phyloP scores from a whole-genome alignment of 1,140 invertebrate genomes.

The Orussus abietinus region DNA sequence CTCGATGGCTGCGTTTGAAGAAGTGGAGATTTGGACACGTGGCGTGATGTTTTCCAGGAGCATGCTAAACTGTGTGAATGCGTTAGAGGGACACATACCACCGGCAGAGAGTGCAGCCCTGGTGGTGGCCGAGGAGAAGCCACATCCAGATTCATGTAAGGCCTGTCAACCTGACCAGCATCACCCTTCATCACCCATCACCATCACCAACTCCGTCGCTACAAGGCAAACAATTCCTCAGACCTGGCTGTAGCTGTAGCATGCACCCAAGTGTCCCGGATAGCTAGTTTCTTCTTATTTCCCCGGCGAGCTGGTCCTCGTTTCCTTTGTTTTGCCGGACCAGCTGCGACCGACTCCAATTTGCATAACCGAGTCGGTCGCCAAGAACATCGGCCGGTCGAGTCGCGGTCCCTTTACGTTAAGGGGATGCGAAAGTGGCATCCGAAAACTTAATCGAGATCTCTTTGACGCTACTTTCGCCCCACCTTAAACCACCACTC shows the following conservation, averaged over 20 bases:
- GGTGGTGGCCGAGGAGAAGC: constrained; percentile 74
- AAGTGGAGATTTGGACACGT: constrained; percentile 53
- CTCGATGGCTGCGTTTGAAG: constrained; percentile 17
- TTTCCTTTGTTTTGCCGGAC: too few species aligned
- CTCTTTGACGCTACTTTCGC: too few species aligned
- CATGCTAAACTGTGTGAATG: constrained; percentile 83
- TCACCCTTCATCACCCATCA: constrained; percentile 30
- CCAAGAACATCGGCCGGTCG: too few species aligned
- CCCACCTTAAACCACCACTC: too few species aligned
- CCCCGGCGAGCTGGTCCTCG: too few species aligned
- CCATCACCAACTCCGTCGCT: constrained; percentile 21
- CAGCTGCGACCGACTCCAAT: too few species aligned
- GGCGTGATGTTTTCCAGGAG: constrained; percentile 69
- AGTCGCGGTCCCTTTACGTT: too few species aligned
- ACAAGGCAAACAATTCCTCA: constrained; percentile 29
- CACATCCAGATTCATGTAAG: constrained; percentile 80
- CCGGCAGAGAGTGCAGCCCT: constrained; percentile 70
- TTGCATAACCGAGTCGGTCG: too few species aligned
- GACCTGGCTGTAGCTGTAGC: constrained; percentile 25
- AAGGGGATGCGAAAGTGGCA: too few species aligned
- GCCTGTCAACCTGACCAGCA: constrained; percentile 28
- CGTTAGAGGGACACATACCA: constrained; percentile 72
- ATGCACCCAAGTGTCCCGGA: constrained; percentile 1
- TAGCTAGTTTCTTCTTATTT: too few species aligned
- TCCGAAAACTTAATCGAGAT: too few species aligned